Conservation (phyloP, 2,797 vertebrate species). For the Heliangelus exortis region DNA sequence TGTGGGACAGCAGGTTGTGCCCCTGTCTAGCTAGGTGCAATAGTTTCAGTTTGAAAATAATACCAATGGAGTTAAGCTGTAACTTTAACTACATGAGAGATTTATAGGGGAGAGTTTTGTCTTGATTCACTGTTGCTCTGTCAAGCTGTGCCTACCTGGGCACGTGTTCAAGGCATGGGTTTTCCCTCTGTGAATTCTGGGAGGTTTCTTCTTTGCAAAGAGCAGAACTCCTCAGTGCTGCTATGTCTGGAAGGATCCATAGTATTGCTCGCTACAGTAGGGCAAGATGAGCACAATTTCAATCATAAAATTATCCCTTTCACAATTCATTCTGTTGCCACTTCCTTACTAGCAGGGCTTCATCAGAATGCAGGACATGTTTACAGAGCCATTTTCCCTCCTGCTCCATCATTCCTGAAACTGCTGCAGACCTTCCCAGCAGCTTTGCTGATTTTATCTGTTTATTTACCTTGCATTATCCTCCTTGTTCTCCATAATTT, state of each 20-base stretch:
- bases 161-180: rapidly evolving
- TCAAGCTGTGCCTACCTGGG: not conserved
- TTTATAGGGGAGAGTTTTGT: not conserved
- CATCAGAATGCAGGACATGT: constrained; percentile 38
- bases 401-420: not conserved
- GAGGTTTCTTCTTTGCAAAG: rapidly evolving
- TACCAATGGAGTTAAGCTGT: not conserved
- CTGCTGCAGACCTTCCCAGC: not conserved
- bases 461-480: constrained; percentile 34
- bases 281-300: not conserved
- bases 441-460: not conserved
- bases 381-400: constrained; percentile 16
- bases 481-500: constrained; percentile 5
- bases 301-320: constrained; percentile 21
- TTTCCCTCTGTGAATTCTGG: not conserved
- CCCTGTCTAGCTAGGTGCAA: rapidly evolving
- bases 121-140: not conserved
- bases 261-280: not conserved
- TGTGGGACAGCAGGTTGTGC: not conserved
- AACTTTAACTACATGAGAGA: not conserved
- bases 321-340: not conserved
- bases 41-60: not conserved
- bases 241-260: not conserved
- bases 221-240: not conserved
- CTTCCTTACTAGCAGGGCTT: constrained; percentile 3